Conservation (phyloP, 1,140 invertebrate species). For the Neoseiulus cucumeris region DNA sequence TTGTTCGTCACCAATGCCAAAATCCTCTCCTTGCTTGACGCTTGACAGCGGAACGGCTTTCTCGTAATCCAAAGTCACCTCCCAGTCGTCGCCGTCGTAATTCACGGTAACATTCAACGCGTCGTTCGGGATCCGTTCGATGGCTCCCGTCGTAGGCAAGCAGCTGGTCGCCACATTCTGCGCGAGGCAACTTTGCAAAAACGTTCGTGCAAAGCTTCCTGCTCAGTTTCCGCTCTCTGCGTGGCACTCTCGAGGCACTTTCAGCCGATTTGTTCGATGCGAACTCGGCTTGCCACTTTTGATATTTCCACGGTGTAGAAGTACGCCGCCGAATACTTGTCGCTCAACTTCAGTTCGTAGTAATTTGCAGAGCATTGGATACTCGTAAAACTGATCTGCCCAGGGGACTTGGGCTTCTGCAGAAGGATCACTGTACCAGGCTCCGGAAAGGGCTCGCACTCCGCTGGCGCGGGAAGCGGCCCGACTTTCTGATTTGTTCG, state of each 20-base stretch:
- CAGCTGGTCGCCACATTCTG: neutral
- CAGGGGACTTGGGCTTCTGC: neutral
- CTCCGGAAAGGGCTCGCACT: neutral
- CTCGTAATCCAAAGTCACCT: neutral
- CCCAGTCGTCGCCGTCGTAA: neutral
- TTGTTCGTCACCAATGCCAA: neutral
- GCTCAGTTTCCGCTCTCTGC: neutral
- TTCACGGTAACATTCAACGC: neutral
- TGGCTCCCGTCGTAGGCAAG: neutral
- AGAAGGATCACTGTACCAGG: neutral
- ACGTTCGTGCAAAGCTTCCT: neutral
- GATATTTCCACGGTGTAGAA: neutral
- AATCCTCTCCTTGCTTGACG: neutral
- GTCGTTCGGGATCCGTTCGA: neutral
- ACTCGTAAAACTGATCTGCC: neutral
- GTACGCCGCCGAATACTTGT: neutral
- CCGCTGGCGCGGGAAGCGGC: neutral
- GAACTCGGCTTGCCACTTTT: neutral
- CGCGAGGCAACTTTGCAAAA: neutral
- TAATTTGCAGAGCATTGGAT: neutral
- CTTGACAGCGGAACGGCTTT: neutral
- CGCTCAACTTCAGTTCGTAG: neutral
- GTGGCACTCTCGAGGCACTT: neutral
- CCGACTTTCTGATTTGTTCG: neutral
- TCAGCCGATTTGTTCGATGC: neutral